A percentile compares a stretch with the other conserved stretches of the same genome.
These are phyloP conservation scores for Spialia ferax DNA, from an alignment of 2,888 invertebrate genomes.

Conservation along the genomic window DNA sequence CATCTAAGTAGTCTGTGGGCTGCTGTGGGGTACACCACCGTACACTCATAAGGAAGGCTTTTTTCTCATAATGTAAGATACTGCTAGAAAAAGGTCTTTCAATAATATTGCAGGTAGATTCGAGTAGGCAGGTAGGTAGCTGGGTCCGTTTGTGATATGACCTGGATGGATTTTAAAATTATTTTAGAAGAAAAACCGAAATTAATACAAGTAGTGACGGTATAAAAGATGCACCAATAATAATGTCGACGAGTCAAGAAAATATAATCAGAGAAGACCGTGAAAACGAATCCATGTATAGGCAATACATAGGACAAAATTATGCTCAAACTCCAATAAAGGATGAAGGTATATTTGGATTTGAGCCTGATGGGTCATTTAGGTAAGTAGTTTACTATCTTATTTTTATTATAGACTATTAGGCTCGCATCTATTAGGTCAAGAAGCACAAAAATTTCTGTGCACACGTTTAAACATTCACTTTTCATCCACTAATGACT, in stretches of 20 bases:
- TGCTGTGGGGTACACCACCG: too few species aligned
- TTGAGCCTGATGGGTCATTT: conserved; percentile 82
- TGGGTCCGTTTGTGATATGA: too few species aligned
- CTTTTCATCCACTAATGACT: conserved; percentile 41
- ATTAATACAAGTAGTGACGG: conserved; percentile 77
- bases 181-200: conserved; percentile 78
- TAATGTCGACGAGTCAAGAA: conserved; percentile 88
- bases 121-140: too few species aligned
- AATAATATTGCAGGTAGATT: too few species aligned
- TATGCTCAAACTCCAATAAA: conserved; percentile 87
- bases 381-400: conserved; percentile 61
- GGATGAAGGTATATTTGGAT: conserved; percentile 86
- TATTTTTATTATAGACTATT: conserved; percentile 35
- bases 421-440: conserved; percentile 30
- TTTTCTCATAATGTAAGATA: too few species aligned
- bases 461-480: conserved; percentile 45
- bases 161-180: too few species aligned
- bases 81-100: too few species aligned
- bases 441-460: conserved; percentile 34
- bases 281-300: conserved; percentile 76
- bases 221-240: conserved; percentile 77
- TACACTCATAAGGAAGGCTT: too few species aligned
- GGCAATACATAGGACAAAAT: conserved; percentile 75
- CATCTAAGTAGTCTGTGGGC: too few species aligned
- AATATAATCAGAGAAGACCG: conserved; percentile 85